Percentiles rank a stretch among this genome's conserved stretches.
phyloP scores from a whole-genome alignment of 2,113 vertebrate genomes.

The Corydoras maculifer region DNA sequence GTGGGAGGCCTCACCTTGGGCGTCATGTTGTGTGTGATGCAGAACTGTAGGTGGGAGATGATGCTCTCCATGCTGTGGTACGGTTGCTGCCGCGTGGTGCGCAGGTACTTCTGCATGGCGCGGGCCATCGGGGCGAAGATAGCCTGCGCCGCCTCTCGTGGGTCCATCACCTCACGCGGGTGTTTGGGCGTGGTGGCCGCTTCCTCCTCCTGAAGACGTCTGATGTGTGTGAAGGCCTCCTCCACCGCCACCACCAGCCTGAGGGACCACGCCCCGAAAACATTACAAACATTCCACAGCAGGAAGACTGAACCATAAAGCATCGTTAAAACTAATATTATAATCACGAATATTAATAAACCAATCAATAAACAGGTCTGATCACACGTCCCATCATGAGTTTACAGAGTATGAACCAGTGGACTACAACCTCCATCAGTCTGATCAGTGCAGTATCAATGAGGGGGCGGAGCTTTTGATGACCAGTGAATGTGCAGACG shows the following conservation, averaged over 20 bases:
- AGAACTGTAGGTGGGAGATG: slow-evolving; percentile 92
- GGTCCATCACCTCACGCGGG: slow-evolving; percentile 89
- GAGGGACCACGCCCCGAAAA: too few relatives aligned
- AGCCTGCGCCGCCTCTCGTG: slow-evolving; percentile 88
- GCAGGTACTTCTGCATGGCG: slow-evolving; percentile 96
- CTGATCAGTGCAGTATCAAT: too few relatives aligned
- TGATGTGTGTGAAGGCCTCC: slow-evolving; percentile 95
- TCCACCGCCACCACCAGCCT: slow-evolving; percentile 94
- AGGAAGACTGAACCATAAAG: not conserved
- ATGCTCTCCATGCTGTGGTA: slow-evolving; percentile 99
- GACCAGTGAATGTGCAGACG: too few relatives aligned
- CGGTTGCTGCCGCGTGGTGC: slow-evolving; percentile 90
- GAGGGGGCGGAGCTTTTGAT: not conserved
- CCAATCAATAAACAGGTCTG: too few relatives aligned
- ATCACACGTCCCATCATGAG: too few relatives aligned
- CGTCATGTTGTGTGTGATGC: slow-evolving; percentile 96
- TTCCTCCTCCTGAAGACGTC: slow-evolving; percentile 88
- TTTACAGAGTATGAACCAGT: too few relatives aligned
- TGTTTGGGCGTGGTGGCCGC: slow-evolving; percentile 66
- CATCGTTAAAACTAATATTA: too few relatives aligned
- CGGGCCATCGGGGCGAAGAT: slow-evolving; percentile 96
- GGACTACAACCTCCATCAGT: too few relatives aligned
- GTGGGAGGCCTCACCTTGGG: slow-evolving; percentile 72
- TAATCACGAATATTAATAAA: too few relatives aligned
- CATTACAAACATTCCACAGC: not conserved